These are phyloP conservation scores for Escarpia spicata DNA, from an alignment of 2,888 invertebrate genomes.

Conservation along the genomic window DNA sequence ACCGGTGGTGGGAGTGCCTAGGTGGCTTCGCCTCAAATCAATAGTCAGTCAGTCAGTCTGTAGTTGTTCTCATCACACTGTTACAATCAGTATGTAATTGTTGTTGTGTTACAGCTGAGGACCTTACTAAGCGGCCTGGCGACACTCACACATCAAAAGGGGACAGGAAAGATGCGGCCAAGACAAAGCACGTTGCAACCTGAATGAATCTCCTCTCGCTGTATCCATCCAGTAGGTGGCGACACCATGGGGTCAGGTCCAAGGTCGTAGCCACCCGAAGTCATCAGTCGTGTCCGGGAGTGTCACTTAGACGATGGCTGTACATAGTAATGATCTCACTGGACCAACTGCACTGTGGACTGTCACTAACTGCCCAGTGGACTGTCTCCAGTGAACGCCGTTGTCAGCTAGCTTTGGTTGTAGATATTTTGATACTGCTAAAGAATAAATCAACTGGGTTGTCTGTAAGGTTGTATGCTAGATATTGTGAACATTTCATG, in stretches of 20 bases:
- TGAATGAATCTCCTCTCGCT: not conserved
- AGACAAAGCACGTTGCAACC: not conserved
- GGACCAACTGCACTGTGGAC: not conserved
- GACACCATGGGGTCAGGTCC: not conserved
- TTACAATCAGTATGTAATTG: no score
- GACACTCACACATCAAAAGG: not conserved
- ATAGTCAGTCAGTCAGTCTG: not conserved
- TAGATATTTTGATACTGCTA: not conserved
- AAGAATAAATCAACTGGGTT: not conserved
- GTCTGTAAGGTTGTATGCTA: not conserved
- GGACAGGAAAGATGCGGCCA: not conserved
- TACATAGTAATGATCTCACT: not conserved
- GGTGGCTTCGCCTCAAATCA: no score
- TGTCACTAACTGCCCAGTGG: not conserved
- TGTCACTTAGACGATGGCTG: not conserved
- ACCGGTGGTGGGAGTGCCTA: no score
- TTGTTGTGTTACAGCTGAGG: not conserved
- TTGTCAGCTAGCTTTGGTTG: not conserved
- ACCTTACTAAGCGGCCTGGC: not conserved
- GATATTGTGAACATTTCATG: not conserved
- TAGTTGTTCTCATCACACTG: not conserved
- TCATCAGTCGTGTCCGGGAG: not conserved
- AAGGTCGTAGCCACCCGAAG: not conserved
- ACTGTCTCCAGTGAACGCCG: not conserved
- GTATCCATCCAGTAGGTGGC: conserved; percentile 1